A percentile compares a stretch with the other conserved stretches of the same genome.
These are phyloP conservation scores for Heliangelus exortis DNA, from an alignment of 2,797 vertebrate species.

Conservation along the genomic window DNA sequence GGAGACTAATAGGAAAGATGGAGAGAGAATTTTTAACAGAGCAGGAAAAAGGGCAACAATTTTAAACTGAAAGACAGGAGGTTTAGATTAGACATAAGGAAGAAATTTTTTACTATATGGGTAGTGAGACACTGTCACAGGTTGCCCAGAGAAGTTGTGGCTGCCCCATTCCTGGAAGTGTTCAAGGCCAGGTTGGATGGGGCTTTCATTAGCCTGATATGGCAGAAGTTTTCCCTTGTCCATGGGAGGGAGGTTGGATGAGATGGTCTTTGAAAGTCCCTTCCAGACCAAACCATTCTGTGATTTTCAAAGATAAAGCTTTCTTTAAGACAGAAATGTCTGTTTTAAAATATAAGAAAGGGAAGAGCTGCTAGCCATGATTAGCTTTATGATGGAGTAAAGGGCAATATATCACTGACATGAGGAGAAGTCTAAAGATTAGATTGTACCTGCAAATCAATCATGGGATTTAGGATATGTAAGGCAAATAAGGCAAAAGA, in stretches of 20 bases:
- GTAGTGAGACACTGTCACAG: not conserved
- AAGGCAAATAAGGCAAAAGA: not conserved
- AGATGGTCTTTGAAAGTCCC: not conserved
- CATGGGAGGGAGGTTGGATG: not conserved
- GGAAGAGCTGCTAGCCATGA: not conserved
- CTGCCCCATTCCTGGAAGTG: not conserved
- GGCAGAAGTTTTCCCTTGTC: not conserved
- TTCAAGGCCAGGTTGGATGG: not conserved
- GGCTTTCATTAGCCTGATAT: not conserved
- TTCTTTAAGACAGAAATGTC: not conserved
- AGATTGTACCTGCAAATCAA: not conserved
- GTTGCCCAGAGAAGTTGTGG: not conserved
- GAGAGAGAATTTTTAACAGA: not conserved
- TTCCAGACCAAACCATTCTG: not conserved
- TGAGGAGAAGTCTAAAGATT: not conserved
- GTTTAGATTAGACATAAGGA: not conserved
- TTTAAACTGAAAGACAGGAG: not conserved
- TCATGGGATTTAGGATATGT: not conserved
- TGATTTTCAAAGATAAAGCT: not conserved
- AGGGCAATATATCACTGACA: not conserved
- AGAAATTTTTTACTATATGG: not conserved
- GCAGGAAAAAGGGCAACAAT: not conserved
- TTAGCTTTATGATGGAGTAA: not conserved
- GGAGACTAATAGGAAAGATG: not conserved
- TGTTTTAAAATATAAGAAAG: not conserved